phyloP scores from a whole-genome alignment of 2,113 vertebrate species.

The Prunella fulvescens region DNA sequence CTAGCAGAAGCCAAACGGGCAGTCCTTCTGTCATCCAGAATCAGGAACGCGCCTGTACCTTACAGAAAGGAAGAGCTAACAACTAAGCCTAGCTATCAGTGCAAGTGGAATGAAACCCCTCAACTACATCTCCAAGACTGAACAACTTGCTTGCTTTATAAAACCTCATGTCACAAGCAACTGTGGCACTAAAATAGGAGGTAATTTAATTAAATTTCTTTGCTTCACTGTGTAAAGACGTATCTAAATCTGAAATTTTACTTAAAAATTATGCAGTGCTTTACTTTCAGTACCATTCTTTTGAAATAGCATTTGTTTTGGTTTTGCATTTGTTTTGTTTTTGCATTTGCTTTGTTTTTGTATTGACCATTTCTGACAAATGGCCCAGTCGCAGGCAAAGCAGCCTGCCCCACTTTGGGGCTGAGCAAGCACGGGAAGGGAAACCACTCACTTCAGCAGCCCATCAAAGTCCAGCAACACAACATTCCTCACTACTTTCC shows the following conservation, averaged over 20 bases:
- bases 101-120: conserved; percentile 60
- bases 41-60: conserved; percentile 50
- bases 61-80: conserved; percentile 5
- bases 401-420: background rate
- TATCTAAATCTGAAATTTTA: background rate
- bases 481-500: background rate
- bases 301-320: background rate
- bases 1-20: conserved; percentile 71
- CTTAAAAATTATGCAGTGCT: background rate
- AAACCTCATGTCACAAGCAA: background rate
- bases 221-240: background rate
- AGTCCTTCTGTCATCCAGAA: conserved; percentile 53
- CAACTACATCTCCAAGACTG: conserved; percentile 42
- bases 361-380: background rate
- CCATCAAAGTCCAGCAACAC: background rate
- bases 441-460: background rate
- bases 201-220: background rate
- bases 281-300: background rate
- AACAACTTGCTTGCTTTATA: background rate
- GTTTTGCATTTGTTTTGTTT: background rate
- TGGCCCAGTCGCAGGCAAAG: background rate
- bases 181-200: background rate
- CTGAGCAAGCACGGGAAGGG: background rate
- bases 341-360: background rate
- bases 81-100: conserved; percentile 39